Conservation (phyloP, 23 tunicate species). For the Clavelina lepadiformis region DNA sequence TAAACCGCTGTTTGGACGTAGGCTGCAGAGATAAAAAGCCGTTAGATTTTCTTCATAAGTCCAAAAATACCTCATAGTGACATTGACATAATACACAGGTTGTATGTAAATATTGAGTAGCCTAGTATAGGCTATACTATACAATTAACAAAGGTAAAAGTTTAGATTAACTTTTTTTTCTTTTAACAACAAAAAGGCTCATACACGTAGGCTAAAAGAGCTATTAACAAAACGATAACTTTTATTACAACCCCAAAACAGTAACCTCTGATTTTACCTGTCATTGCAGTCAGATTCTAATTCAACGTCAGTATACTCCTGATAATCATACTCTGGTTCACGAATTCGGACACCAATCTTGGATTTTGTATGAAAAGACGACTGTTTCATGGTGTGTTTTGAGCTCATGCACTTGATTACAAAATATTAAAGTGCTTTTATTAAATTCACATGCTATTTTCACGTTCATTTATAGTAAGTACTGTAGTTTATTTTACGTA, state of each 20-base stretch:
- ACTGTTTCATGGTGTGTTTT: no score
- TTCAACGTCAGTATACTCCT: constrained; percentile 68
- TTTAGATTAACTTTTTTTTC: no score
- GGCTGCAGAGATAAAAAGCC: constrained; percentile 9
- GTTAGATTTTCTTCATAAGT: neutral
- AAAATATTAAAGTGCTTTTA: no score
- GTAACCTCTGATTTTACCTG: constrained; percentile 8
- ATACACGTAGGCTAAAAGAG: no score
- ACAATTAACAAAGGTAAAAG: no score
- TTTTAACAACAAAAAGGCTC: no score
- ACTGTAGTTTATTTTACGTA: neutral
- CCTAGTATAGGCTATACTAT: neutral
- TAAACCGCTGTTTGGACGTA: constrained; percentile 55
- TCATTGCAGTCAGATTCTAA: constrained; percentile 43
- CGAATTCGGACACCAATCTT: constrained; percentile 68
- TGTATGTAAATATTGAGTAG: neutral
- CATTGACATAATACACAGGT: neutral
- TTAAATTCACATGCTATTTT: no score
- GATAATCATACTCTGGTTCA: constrained; percentile 78
- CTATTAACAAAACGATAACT: no score
- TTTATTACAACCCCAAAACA: no score
- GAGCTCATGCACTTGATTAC: no score
- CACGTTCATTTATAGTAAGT: no score
- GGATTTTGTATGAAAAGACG: constrained; percentile 38
- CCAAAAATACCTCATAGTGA: no score